These are phyloP conservation scores for Pterophyllum scalare DNA, from an alignment of 2,113 vertebrate genomes.

Conservation along the genomic window DNA sequence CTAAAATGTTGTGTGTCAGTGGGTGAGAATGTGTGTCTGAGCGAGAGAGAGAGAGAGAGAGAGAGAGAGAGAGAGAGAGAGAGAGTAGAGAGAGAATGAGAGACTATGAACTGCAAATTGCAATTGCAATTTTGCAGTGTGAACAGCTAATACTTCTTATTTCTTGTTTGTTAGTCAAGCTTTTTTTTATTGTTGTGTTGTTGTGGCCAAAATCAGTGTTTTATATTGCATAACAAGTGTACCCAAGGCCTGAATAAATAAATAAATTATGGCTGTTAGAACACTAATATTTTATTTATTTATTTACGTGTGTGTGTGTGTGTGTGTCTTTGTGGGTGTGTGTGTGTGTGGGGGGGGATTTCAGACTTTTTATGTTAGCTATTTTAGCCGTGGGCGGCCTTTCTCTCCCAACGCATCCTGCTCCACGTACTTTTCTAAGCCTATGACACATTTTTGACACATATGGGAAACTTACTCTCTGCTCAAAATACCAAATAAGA, in stretches of 20 bases:
- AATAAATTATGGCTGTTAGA: background rate
- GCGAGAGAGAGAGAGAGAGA: background rate
- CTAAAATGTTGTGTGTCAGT: background rate
- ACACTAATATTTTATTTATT: too few species aligned
- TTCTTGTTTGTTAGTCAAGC: background rate
- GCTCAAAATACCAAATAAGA: background rate
- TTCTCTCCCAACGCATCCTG: background rate
- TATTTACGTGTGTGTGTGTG: too few species aligned
- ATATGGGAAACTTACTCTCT: background rate
- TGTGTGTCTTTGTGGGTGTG: too few species aligned
- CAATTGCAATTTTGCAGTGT: background rate
- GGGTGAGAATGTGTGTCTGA: background rate
- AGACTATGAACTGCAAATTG: background rate
- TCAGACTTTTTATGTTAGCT: background rate
- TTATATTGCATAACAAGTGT: too few species aligned
- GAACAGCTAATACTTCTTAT: background rate
- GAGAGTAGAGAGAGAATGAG: background rate
- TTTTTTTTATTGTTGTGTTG: background rate
- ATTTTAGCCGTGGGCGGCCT: background rate
- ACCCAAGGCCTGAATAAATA: background rate
- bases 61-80: background rate
- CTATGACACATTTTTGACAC: background rate
- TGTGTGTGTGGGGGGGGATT: background rate
- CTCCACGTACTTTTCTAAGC: background rate
- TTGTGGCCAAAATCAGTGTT: background rate